Base-by-base conservation (phyloP, 2,113 vertebrate species). In the Nycticryphes semicollaris region DNA sequence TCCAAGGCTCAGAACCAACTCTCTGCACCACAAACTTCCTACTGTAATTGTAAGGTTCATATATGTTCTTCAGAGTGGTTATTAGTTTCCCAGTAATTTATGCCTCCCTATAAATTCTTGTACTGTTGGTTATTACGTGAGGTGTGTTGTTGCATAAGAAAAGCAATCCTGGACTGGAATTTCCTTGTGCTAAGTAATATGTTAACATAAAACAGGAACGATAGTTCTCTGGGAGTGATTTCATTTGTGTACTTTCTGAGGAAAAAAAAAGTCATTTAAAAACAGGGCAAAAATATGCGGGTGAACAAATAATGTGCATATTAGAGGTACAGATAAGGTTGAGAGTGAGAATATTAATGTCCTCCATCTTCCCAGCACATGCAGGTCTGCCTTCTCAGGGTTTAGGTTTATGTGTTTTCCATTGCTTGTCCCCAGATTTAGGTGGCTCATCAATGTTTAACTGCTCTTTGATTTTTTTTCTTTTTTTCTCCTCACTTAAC, bases 261-360 rank as follows among this genome's bases (percentile, higher is more conserved):
- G 50, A 80, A 75, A 93, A 43, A 93, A 91, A 93, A 62, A 62
- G 50, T 80, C 45, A 84, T 90, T 87, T 95, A 80, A 72, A 77
- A 94, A 51, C 10, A 23, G 56, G 24, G n/a, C 6, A 16, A 70
- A 93, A 80, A 45, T 39, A 9, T 75, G 84, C 83, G 63, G 50
- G 50, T 53, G 35, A 41, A 45, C 45, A 95, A 85, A 83, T 79
- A 93, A 83, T 18, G 31, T 47, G 18, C 64, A 22, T 77, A 90
- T 50, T 79, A 69, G 48, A 60, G 23, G 16, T 56, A 54, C 51
- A 12, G 12, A 25, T 85, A 47, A 84, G 23, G 7, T 37, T 90
- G 70, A 78, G 51, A 86, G 64, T 11, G 72, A 83, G 66, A 68
- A 75, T 39, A 39, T 39, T 9, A 73, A 72, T 77, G 57, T 2